Conservation (phyloP, 2,888 invertebrate species). For the Scelioninae gen. 2 region DNA sequence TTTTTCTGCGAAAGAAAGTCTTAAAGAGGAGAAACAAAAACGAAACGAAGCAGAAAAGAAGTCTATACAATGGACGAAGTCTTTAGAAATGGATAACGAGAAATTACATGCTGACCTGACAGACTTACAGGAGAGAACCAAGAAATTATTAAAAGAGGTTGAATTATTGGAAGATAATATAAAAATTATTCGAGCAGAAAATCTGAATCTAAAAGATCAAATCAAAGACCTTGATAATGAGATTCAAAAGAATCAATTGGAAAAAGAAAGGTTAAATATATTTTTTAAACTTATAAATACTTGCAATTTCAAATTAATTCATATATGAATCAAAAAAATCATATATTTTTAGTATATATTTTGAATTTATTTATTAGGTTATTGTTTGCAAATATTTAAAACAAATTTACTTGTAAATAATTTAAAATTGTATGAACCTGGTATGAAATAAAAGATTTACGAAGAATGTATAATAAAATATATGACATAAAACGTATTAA, state of each 20-base stretch:
- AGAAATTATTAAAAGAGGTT: background rate
- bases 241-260: constrained; percentile 63
- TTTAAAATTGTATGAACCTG: too few species aligned
- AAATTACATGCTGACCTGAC: constrained; percentile 67
- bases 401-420: too few species aligned
- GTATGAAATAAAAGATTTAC: too few species aligned
- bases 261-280: constrained; percentile 66
- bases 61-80: constrained; percentile 65
- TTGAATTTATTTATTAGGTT: too few species aligned
- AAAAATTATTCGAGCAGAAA: constrained; percentile 66
- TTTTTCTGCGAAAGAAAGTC: constrained; percentile 61
- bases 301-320: too few species aligned
- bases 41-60: constrained; percentile 67
- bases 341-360: too few species aligned
- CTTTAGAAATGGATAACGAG: constrained; percentile 70
- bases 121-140: constrained; percentile 61
- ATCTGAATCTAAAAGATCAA: constrained; percentile 65
- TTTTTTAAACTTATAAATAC: too few species aligned
- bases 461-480: too few species aligned
- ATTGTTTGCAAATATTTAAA: too few species aligned
- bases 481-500: too few species aligned
- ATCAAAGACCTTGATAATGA: constrained; percentile 66
- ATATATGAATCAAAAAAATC: too few species aligned
- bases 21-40: constrained; percentile 67
- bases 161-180: constrained; percentile 62